Percentiles rank a stretch among this genome's conserved stretches.
phyloP scores from a whole-genome alignment of 2,113 vertebrate genomes.

The Trogon surrucura region DNA sequence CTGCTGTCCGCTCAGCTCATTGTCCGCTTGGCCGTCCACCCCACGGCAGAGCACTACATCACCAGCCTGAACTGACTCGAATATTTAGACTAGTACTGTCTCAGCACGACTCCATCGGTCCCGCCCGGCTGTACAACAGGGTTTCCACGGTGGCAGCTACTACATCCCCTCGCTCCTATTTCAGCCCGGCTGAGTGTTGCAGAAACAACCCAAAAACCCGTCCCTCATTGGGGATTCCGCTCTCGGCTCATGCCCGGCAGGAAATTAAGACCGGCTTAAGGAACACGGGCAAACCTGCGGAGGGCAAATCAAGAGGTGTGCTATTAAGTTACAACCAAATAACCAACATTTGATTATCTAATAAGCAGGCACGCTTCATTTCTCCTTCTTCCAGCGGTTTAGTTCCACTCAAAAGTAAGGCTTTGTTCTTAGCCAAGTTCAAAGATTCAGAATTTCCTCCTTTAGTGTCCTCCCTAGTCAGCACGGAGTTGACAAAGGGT shows the following conservation, averaged over 20 bases:
- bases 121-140: neutral
- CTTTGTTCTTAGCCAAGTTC: neutral
- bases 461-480: neutral
- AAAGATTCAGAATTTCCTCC: neutral
- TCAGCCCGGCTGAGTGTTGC: neutral
- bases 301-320: neutral
- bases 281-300: neutral
- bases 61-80: neutral
- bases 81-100: neutral
- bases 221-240: neutral
- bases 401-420: neutral
- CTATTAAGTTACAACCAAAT: neutral
- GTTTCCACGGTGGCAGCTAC: neutral
- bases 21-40: neutral
- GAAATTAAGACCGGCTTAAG: neutral
- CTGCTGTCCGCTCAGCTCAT: neutral
- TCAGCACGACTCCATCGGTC: neutral
- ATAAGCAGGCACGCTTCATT: neutral
- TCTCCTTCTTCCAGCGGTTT: neutral
- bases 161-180: fast-evolving
- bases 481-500: neutral
- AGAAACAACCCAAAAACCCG: neutral
- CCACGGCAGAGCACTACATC: neutral
- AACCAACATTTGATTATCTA: neutral
- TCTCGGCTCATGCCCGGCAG: neutral